phyloP scores from a whole-genome alignment of 2,888 invertebrate species.

The Suillia variegata region DNA sequence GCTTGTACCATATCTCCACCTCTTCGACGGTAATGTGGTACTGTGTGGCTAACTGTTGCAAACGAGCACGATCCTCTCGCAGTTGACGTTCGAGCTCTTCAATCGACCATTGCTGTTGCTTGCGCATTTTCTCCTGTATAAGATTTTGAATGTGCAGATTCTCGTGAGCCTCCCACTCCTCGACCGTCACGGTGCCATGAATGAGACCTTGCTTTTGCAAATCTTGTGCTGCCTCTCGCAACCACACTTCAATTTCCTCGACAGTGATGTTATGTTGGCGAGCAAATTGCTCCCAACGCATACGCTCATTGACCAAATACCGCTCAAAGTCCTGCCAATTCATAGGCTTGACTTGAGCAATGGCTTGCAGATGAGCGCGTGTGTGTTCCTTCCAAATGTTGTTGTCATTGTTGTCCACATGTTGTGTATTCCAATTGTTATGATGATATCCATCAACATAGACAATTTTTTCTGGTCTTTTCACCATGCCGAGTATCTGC shows the following conservation, averaged over 20 bases:
- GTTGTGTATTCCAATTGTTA: not conserved
- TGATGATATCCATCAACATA: constrained; percentile 34
- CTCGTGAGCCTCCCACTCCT: constrained; percentile 50
- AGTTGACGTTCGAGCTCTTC: constrained; percentile 51
- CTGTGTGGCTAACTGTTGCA: constrained; percentile 41
- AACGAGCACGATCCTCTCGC: constrained; percentile 39
- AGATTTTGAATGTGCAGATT: constrained; percentile 45
- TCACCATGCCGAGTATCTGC: constrained; percentile 43
- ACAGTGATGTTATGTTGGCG: constrained; percentile 45
- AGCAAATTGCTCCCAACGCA: constrained; percentile 44
- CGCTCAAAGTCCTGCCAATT: constrained; percentile 47
- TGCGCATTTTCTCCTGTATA: constrained; percentile 41
- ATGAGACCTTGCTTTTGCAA: constrained; percentile 42
- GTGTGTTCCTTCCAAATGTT: constrained; percentile 47
- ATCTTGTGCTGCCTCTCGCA: constrained; percentile 40
- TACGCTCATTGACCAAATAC: constrained; percentile 42
- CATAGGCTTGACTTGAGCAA: constrained; percentile 41
- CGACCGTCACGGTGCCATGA: constrained; percentile 28
- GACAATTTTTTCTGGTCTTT: constrained; percentile 36
- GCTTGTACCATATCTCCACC: constrained; percentile 49
- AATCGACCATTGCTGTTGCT: constrained; percentile 48
- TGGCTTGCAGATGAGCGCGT: constrained; percentile 39
- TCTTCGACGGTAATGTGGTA: constrained; percentile 47
- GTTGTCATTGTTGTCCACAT: constrained; percentile 13
- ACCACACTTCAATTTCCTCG: constrained; percentile 49